phyloP scores from a whole-genome alignment of 1,140 invertebrate species.

The Daktulosphaira vitifoliae region DNA sequence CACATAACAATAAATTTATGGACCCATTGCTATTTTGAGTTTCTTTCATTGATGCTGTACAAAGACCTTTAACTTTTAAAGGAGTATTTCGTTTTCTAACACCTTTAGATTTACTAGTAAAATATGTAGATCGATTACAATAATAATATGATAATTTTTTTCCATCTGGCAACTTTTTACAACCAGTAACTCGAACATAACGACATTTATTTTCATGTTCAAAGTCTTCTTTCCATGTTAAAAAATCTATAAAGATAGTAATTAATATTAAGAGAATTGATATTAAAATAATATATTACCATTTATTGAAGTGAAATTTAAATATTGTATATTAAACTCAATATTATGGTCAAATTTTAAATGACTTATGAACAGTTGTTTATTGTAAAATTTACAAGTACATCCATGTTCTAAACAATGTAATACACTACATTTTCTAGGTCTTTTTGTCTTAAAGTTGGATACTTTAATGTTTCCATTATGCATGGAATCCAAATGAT shows the following conservation, averaged over 20 bases:
- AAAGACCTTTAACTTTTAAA: slow-evolving; percentile 18
- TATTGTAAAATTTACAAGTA: slow-evolving; percentile 27
- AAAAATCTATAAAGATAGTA: slow-evolving; percentile 11
- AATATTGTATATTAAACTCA: slow-evolving; percentile 16
- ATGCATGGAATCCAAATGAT: slow-evolving; percentile 24
- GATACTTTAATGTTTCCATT: neutral
- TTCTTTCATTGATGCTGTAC: slow-evolving; percentile 23
- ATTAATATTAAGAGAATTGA: neutral
- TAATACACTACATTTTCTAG: slow-evolving; percentile 17
- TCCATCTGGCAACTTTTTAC: slow-evolving; percentile 9
- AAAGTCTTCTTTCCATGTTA: slow-evolving; percentile 30
- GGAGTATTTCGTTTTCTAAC: slow-evolving; percentile 13
- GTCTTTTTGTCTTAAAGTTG: neutral
- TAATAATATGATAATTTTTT: slow-evolving; percentile 24
- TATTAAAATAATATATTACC: neutral
- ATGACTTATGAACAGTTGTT: slow-evolving; percentile 25
- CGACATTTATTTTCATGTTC: slow-evolving; percentile 21
- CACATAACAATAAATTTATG: slow-evolving; percentile 16
- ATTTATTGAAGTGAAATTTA: slow-evolving; percentile 8
- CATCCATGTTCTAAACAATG: slow-evolving; percentile 11
- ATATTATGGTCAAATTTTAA: slow-evolving; percentile 29
- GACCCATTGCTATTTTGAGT: neutral
- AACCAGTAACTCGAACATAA: slow-evolving; percentile 28
- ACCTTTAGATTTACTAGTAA: slow-evolving; percentile 24
- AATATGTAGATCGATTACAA: slow-evolving; percentile 24